Evolutionary conservation across 2,797 vertebrate genomes (phyloP).

Genomic region (Sphaeramia orbicularis): DNA sequence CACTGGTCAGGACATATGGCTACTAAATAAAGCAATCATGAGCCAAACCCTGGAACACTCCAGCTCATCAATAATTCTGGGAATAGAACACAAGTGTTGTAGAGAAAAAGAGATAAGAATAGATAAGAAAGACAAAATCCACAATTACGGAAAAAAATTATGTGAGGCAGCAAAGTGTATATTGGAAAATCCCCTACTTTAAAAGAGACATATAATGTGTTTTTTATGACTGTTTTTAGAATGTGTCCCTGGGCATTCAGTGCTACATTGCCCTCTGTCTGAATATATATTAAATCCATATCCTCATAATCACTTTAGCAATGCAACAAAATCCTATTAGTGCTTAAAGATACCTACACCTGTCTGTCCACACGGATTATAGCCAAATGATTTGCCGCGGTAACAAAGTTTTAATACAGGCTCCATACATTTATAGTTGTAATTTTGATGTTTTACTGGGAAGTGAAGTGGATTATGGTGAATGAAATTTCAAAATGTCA

Average conservation of each 20-base stretch:
- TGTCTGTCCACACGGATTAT: conserved; percentile 87
- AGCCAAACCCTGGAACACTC: conserved; percentile 81
- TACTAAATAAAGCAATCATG: conserved; percentile 91
- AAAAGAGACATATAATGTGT: conserved; percentile 25
- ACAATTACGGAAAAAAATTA: too few relatives aligned
- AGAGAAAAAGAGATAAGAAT: too few relatives aligned
- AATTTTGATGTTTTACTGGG: conserved; percentile 94
- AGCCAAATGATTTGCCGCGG: conserved; percentile 82
- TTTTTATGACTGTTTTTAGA: conserved; percentile 26
- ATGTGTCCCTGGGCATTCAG: conserved; percentile 7
- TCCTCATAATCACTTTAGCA: conserved; percentile 79
- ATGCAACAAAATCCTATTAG: conserved; percentile 81
- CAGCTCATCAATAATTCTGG: conserved; percentile 80
- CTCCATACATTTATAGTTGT: conserved; percentile 88
- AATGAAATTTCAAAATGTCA: conserved; percentile 96
- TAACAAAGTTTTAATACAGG: conserved; percentile 91
- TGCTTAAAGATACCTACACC: conserved; percentile 79
- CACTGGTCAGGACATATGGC: conserved; percentile 88
- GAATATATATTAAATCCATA: conserved; percentile 70
- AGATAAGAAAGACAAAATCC: too few relatives aligned
- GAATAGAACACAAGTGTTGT: conserved; percentile 25
- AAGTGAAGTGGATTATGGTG: conserved; percentile 94
- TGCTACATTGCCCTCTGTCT: conserved; percentile 54
- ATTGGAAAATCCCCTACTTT: too few relatives aligned
- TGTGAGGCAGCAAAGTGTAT: too few relatives aligned